Evolutionary conservation across 2,113 vertebrate species (phyloP).

Genomic region (Synchiropus splendidus): DNA sequence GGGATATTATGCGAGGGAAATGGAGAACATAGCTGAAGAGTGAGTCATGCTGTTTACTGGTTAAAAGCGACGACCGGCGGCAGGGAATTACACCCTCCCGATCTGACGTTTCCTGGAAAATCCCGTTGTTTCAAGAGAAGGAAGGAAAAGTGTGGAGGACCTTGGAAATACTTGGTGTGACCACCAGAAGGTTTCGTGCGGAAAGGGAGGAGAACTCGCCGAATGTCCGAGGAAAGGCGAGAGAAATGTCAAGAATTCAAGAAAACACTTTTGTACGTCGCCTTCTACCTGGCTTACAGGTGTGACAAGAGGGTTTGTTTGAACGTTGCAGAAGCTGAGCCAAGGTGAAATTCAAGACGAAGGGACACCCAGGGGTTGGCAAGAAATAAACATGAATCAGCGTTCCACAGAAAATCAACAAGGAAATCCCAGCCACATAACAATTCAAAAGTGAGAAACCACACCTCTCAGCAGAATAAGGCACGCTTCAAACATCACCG

Average conservation of each 20-base stretch:
- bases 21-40: conserved; percentile 62
- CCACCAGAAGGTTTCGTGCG: conserved; percentile 38
- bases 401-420: background rate
- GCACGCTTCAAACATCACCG: conserved; percentile 18
- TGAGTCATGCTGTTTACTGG: conserved; percentile 76
- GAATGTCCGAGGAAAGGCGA: conserved; percentile 36
- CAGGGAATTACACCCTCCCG: conserved; percentile 69
- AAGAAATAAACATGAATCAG: background rate
- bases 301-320: no score
- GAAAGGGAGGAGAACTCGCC: conserved; percentile 53
- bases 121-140: conserved; percentile 63
- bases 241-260: conserved; percentile 61
- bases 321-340: no score
- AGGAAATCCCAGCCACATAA: conserved; percentile 20
- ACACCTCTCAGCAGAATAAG: conserved; percentile 26
- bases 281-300: no score
- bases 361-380: conserved; percentile 1
- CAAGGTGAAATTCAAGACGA: no score
- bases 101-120: conserved; percentile 73
- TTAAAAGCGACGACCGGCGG: conserved; percentile 59
- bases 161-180: conserved; percentile 54
- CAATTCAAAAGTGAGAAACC: conserved; percentile 10
- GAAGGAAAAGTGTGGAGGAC: conserved; percentile 71
- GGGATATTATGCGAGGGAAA: conserved; percentile 69
- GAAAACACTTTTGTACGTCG: no score